Conservation (phyloP, 2,888 invertebrate genomes). For the Mechanitis messenoides region DNA sequence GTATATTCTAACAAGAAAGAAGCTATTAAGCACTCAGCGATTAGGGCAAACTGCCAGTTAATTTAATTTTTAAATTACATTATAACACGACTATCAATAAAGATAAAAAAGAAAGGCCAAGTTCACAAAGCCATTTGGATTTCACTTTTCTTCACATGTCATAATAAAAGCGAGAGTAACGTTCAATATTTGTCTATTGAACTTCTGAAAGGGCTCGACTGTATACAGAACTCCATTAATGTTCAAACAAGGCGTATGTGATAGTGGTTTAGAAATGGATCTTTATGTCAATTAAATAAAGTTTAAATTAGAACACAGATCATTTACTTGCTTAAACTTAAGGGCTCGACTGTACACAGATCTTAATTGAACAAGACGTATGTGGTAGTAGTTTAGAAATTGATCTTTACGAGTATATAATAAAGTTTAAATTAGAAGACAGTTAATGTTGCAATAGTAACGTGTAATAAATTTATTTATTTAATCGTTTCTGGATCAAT, state of each 20-base stretch:
- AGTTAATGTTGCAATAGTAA: too few relatives aligned
- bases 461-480: slow-evolving; percentile 1
- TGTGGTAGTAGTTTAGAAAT: slow-evolving; percentile 13
- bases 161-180: slow-evolving; percentile 37
- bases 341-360: slow-evolving; percentile 27
- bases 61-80: slow-evolving; percentile 16
- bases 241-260: slow-evolving; percentile 24
- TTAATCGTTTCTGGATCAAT: slow-evolving; percentile 4
- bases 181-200: slow-evolving; percentile 35
- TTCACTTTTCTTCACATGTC: slow-evolving; percentile 37
- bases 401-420: slow-evolving; percentile 15
- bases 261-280: slow-evolving; percentile 13
- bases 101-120: slow-evolving; percentile 28
- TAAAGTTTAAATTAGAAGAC: slow-evolving; percentile 17
- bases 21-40: slow-evolving; percentile 3
- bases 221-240: slow-evolving; percentile 26
- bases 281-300: slow-evolving; percentile 19
- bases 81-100: slow-evolving; percentile 17
- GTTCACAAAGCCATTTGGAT: slow-evolving; percentile 30
- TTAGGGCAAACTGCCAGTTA: slow-evolving; percentile 4
- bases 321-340: background rate
- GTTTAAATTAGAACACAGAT: slow-evolving; percentile 11
- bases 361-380: slow-evolving; percentile 27
- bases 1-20: background rate
- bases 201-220: slow-evolving; percentile 27